A percentile compares a stretch with the other conserved stretches of the same genome.
Evolutionary conservation across 2,888 invertebrate genomes (phyloP).

Genomic region (Parnassius orleans): DNA sequence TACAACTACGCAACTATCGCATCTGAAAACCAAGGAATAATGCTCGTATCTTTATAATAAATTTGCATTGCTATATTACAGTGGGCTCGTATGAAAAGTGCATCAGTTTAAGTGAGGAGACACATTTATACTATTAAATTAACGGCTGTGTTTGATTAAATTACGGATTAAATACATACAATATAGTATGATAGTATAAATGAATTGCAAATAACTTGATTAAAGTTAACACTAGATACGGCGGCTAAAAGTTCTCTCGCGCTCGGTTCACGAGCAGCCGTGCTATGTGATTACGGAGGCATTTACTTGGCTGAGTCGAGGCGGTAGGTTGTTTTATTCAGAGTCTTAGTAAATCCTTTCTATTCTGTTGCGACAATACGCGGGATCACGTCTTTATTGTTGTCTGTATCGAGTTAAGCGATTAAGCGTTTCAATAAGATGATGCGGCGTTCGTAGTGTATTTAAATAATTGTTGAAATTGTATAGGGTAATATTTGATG

Average conservation of each 20-base stretch:
- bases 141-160: too few species aligned
- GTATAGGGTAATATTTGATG: too few species aligned
- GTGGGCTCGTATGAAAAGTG: too few species aligned
- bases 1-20: too few species aligned
- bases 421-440: constrained; percentile 63
- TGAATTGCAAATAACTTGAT: constrained; percentile 34
- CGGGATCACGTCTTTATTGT: constrained; percentile 63
- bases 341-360: constrained; percentile 65
- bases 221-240: constrained; percentile 26
- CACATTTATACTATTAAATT: too few species aligned
- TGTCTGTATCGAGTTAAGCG: constrained; percentile 63
- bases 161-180: too few species aligned
- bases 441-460: constrained; percentile 1
- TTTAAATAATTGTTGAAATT: too few species aligned
- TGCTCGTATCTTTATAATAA: too few species aligned
- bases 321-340: constrained; percentile 67
- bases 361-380: constrained; percentile 68
- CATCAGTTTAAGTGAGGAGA: too few species aligned
- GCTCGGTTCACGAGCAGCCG: constrained; percentile 44
- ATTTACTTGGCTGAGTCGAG: constrained; percentile 57
- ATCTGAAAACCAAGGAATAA: too few species aligned
- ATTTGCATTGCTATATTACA: too few species aligned
- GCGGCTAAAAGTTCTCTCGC: constrained; percentile 42
- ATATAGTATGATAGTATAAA: constrained; percentile 8
- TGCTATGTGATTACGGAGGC: constrained; percentile 63